Percentiles rank a stretch among this genome's conserved stretches.
phyloP scores from a whole-genome alignment of 2,888 invertebrate species.

The Morpho achilles region DNA sequence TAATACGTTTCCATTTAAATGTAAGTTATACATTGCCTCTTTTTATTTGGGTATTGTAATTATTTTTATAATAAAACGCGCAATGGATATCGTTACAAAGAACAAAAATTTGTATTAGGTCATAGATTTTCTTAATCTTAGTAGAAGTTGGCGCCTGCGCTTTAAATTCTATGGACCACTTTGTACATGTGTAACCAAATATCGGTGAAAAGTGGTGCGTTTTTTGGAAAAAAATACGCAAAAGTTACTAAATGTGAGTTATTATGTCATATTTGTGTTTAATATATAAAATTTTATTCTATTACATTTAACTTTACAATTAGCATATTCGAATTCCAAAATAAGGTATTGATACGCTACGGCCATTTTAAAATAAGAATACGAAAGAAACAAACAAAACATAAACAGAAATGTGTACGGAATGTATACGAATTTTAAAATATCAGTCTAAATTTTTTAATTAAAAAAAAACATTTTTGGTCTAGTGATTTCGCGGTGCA shows the following conservation, averaged over 20 bases:
- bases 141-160: slow-evolving; percentile 62
- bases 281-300: too few species aligned
- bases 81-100: slow-evolving; percentile 34
- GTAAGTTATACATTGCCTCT: slow-evolving; percentile 35
- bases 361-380: neutral
- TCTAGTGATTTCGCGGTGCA: too few species aligned
- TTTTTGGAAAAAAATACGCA: slow-evolving; percentile 45
- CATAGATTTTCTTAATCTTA: slow-evolving; percentile 39
- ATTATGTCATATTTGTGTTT: slow-evolving; percentile 10
- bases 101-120: neutral
- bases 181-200: slow-evolving; percentile 61
- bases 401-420: too few species aligned
- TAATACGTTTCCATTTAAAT: neutral
- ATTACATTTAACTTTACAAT: too few species aligned
- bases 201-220: slow-evolving; percentile 55
- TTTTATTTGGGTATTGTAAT: slow-evolving; percentile 6
- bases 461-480: too few species aligned
- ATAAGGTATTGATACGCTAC: neutral
- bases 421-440: too few species aligned
- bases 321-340: too few species aligned
- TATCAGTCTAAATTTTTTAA: too few species aligned
- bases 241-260: slow-evolving; percentile 56
- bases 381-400: too few species aligned
- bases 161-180: slow-evolving; percentile 61
- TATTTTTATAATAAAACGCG: slow-evolving; percentile 19